Conservation (phyloP, 2,113 vertebrate genomes). For the Porphyrio hochstetteri region DNA sequence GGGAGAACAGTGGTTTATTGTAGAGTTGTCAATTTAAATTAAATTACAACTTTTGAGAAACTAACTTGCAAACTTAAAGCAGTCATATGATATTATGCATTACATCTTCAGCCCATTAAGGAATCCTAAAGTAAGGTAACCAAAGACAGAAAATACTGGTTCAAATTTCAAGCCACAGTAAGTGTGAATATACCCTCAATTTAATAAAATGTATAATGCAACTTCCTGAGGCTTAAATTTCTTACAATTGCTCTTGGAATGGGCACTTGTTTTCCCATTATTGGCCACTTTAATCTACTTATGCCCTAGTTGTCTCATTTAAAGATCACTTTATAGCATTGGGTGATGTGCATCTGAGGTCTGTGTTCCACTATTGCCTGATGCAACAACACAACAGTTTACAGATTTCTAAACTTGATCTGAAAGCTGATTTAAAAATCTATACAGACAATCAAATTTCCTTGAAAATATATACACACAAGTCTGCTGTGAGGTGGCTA, state of each 20-base stretch:
- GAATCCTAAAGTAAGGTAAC: slow-evolving; percentile 90
- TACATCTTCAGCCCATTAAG: slow-evolving; percentile 90
- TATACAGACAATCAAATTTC: slow-evolving; percentile 89
- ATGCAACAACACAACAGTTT: slow-evolving; percentile 88
- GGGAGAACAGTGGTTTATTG: slow-evolving; percentile 85
- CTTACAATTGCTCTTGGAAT: slow-evolving; percentile 88
- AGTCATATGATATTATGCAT: slow-evolving; percentile 87
- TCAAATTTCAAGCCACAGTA: slow-evolving; percentile 90
- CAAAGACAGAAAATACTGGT: slow-evolving; percentile 94
- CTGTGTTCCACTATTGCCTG: slow-evolving; percentile 74
- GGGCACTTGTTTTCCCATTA: slow-evolving; percentile 91
- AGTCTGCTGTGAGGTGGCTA: slow-evolving; percentile 89
- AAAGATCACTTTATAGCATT: slow-evolving; percentile 84
- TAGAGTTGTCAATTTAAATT: slow-evolving; percentile 90
- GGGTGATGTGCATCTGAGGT: slow-evolving; percentile 77
- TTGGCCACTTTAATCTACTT: slow-evolving; percentile 92
- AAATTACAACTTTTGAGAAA: slow-evolving; percentile 91
- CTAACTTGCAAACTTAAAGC: slow-evolving; percentile 86
- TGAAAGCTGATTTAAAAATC: slow-evolving; percentile 92
- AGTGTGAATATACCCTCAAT: slow-evolving; percentile 97
- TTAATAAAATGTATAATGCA: slow-evolving; percentile 97
- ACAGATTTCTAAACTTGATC: slow-evolving; percentile 90
- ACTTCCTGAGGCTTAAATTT: slow-evolving; percentile 94
- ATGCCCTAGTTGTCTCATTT: slow-evolving; percentile 82
- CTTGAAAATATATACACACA: slow-evolving; percentile 93